Conservation (phyloP, 2,888 invertebrate genomes). For the Agrotis segetum region DNA sequence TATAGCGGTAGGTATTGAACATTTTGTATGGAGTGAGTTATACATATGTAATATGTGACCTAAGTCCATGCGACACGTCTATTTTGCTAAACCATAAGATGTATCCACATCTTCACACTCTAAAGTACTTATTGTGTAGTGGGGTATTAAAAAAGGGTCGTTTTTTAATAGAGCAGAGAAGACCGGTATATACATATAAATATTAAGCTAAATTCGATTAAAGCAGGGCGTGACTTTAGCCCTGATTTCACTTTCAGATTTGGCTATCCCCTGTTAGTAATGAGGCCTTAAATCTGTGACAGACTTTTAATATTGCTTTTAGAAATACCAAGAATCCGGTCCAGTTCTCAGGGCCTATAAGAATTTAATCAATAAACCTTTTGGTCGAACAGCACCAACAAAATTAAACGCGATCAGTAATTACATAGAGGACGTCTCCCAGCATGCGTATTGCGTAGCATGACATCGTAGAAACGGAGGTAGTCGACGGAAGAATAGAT, state of each 20-base stretch:
- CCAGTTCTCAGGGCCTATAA: background rate
- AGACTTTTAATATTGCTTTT: constrained; percentile 8
- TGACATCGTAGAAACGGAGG: too few species aligned
- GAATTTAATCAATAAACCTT: background rate
- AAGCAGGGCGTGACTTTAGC: constrained; percentile 15
- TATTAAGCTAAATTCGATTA: constrained; percentile 31
- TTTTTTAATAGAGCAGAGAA: background rate
- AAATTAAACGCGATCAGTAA: too few species aligned
- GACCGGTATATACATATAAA: background rate
- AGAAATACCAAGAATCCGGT: too few species aligned
- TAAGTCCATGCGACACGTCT: too few species aligned
- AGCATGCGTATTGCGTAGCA: too few species aligned
- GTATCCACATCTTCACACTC: background rate
- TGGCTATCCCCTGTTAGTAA: constrained; percentile 7
- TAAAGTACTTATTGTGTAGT: background rate
- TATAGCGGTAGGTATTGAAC: too few species aligned
- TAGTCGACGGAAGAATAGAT: too few species aligned
- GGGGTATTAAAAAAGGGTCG: background rate
- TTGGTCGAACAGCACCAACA: too few species aligned
- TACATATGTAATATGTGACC: too few species aligned
- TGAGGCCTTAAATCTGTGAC: constrained; percentile 2
- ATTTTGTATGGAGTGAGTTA: too few species aligned
- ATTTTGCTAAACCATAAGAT: background rate
- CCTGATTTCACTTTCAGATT: constrained; percentile 34
- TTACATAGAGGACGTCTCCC: too few species aligned